Evolutionary conservation across 2,797 vertebrate species (phyloP).

Genomic region (Ispidina picta): DNA sequence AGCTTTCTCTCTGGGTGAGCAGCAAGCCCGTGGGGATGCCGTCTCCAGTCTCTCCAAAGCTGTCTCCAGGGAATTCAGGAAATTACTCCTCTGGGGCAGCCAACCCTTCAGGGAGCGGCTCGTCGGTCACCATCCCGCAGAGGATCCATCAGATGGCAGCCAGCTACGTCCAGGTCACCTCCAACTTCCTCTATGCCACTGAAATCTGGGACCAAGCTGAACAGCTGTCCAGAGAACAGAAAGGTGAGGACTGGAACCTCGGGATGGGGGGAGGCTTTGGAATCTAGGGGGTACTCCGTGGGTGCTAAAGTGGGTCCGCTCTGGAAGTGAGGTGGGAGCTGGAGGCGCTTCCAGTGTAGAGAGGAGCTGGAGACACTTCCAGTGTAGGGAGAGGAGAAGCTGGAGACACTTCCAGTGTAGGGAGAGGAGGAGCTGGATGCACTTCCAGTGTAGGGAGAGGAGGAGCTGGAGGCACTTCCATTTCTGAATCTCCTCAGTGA

Average conservation of each 20-base stretch:
- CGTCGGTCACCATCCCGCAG: slow-evolving; percentile 97
- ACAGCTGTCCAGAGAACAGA: slow-evolving; percentile 95
- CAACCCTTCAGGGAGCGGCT: slow-evolving; percentile 87
- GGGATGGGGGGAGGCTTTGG: rapidly evolving
- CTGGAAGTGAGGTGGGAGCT: not conserved
- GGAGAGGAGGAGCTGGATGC: too few relatives aligned
- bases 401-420: too few relatives aligned
- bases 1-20: not conserved
- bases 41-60: slow-evolving; percentile 96
- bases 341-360: too few relatives aligned
- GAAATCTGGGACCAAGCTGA: slow-evolving; percentile 99
- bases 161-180: slow-evolving; percentile 98
- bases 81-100: slow-evolving; percentile 89
- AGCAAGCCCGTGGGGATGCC: slow-evolving; percentile 97
- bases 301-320: not conserved
- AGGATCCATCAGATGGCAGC: slow-evolving; percentile 99
- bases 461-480: not conserved
- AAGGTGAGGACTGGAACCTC: slow-evolving; percentile 77
- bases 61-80: slow-evolving; percentile 93
- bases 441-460: not conserved
- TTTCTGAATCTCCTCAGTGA: not conserved
- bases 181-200: slow-evolving; percentile 96
- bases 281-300: rapidly evolving
- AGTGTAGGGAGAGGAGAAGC: too few relatives aligned
- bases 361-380: too few relatives aligned